Evolutionary conservation across 2,797 vertebrate species (phyloP), one percentile per base, ranked within the genome.

Genomic region (Acestrorhynchus altus): DNA sequence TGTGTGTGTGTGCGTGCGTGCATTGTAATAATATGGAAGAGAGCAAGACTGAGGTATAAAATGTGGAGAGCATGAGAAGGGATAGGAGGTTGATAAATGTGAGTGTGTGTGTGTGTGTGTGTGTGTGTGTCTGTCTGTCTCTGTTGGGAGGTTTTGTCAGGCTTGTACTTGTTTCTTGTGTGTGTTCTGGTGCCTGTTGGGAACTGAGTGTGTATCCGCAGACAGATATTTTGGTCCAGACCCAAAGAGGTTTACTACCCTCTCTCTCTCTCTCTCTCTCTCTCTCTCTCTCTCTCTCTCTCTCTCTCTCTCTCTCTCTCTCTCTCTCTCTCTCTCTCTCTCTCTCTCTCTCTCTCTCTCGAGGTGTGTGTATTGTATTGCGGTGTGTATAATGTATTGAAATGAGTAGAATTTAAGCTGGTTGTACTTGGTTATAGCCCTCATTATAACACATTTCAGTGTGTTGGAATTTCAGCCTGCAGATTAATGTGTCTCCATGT

Each of bases 141-240:
- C n/a, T 5, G 28, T 31, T 18, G 47, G 20, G 56, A 42, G 47
- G 8, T 72, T 59, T 24, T 35, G 54, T 40, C 54, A 73, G 57
- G 72, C 74, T 79, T 35, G 39, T 52, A 56, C 65, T 8, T 18
- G 77, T 68, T 64, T 67, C 44, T 31, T 44, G 26, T 60, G 10
- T 47, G 39, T 57, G 40, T 63, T 35, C 24, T 9, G 16, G 31
- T 20, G 71, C 24, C 60, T 12, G 9, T 46, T 69, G 59, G 72
- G 59, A 40, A 26, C 13, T 42, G 1, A 79, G 64, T 56, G 60
- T 52, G 52, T 56, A 54, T 61, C 67, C 59, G 20, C 52, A 15
- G 4, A 67, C 8, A 1, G 44, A 68, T 67, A 65, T 67, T 67
- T 49, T 67, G 13, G 64, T 67, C 24, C 12, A 49, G 10, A 49